Conservation (phyloP, 2,113 vertebrate species). For the Ia io region DNA sequence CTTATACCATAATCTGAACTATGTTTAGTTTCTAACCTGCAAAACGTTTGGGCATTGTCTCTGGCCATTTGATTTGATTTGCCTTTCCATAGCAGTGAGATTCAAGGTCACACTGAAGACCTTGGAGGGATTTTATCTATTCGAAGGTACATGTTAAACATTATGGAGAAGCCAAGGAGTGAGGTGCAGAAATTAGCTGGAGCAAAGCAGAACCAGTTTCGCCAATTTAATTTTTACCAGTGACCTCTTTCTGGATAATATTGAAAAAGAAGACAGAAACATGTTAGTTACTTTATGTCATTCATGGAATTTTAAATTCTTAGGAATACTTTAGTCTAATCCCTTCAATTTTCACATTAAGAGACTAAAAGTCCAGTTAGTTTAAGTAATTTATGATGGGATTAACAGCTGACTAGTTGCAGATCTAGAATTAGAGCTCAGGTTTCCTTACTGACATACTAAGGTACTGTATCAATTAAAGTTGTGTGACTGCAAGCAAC, state of each 20-base stretch:
- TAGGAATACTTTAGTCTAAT: conserved; percentile 33
- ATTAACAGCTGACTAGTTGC: conserved; percentile 5
- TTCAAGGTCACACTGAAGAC: not conserved
- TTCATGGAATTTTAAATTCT: conserved; percentile 20
- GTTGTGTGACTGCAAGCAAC: not conserved
- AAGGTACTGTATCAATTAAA: not conserved
- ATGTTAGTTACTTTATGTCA: conserved; percentile 12
- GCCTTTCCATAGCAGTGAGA: not conserved
- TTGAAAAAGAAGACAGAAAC: not conserved
- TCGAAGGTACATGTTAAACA: not conserved
- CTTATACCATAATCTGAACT: not conserved
- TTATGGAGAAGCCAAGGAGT: not conserved
- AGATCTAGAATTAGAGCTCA: not conserved
- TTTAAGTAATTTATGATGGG: conserved; percentile 28
- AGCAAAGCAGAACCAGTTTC: not conserved
- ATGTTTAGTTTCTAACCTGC: not conserved
- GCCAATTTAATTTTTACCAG: not conserved
- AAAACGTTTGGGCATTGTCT: not conserved
- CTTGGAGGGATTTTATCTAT: not conserved
- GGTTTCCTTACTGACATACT: not conserved
- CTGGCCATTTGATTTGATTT: conserved; percentile 4
- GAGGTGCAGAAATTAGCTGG: not conserved
- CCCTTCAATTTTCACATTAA: not conserved
- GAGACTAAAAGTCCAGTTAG: not conserved
- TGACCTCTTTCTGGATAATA: conserved; percentile 23